Evolutionary conservation across 1,140 invertebrate genomes (phyloP).

Genomic region (Pseudomyrmex cubaensis): DNA sequence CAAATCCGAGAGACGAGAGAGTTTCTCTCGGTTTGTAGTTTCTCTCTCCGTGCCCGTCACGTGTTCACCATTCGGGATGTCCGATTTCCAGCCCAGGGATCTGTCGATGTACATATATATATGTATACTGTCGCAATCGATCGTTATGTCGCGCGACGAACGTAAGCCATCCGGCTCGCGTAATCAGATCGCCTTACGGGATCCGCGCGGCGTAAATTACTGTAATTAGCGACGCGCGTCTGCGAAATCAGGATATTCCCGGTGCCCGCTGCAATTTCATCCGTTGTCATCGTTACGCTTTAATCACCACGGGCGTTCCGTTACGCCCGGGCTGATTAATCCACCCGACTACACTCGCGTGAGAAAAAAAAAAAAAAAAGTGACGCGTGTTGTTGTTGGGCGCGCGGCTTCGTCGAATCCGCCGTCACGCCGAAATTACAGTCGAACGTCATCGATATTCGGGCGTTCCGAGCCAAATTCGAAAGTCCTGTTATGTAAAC

Average conservation of each 20-base stretch:
- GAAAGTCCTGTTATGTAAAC: background rate
- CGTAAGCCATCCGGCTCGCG: conserved; percentile 5
- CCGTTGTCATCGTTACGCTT: conserved; percentile 55
- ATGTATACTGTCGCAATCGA: background rate
- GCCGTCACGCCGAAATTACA: background rate
- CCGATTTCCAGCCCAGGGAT: conserved; percentile 66
- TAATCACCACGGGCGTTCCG: conserved; percentile 46
- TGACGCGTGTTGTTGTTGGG: background rate
- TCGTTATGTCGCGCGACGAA: conserved; percentile 13
- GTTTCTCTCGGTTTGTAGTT: background rate
- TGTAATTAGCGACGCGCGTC: conserved; percentile 49
- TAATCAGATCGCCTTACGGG: conserved; percentile 55
- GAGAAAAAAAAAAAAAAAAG: conserved; percentile 23
- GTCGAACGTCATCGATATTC: conserved; percentile 4
- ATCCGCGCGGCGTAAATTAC: conserved; percentile 50
- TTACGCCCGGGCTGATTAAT: conserved; percentile 50
- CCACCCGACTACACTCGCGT: conserved; percentile 10
- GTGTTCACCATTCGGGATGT: conserved; percentile 10
- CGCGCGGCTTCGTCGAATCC: conserved; percentile 19
- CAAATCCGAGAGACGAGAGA: conserved; percentile 31
- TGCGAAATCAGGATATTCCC: conserved; percentile 57
- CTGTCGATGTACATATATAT: background rate
- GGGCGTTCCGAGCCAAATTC: conserved; percentile 12
- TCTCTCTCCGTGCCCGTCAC: background rate
- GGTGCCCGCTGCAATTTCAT: conserved; percentile 55